A percentile compares a stretch with the other conserved stretches of the same genome.
Evolutionary conservation across 2,888 invertebrate species (phyloP).

Genomic region (Eilema depressum): DNA sequence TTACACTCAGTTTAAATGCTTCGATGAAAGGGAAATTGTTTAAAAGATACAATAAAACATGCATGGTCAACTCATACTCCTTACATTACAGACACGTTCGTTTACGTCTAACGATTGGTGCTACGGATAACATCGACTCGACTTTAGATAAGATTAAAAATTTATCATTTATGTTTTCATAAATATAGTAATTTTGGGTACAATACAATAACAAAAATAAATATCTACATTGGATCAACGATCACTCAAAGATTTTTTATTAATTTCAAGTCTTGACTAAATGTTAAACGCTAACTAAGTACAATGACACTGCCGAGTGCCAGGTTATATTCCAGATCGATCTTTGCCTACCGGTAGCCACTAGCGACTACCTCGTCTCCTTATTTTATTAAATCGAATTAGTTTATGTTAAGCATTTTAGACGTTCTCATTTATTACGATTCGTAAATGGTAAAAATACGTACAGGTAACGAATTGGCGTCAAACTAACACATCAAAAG

Average conservation of each 20-base stretch:
- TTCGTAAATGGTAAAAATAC: slow-evolving; percentile 61
- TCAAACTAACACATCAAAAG: slow-evolving; percentile 73
- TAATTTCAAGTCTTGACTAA: slow-evolving; percentile 81
- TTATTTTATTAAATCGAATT: slow-evolving; percentile 39
- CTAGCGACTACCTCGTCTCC: slow-evolving; percentile 53
- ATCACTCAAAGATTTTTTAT: slow-evolving; percentile 75
- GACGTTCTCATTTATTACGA: slow-evolving; percentile 58
- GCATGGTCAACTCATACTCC: slow-evolving; percentile 49
- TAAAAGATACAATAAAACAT: slow-evolving; percentile 56
- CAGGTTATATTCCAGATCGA: slow-evolving; percentile 37
- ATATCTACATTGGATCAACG: slow-evolving; percentile 86
- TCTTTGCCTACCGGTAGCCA: slow-evolving; percentile 41
- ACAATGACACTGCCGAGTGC: slow-evolving; percentile 73
- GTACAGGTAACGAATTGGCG: slow-evolving; percentile 68
- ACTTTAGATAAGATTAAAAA: slow-evolving; percentile 65
- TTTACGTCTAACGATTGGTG: slow-evolving; percentile 53
- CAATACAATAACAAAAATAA: slow-evolving; percentile 86
- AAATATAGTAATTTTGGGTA: slow-evolving; percentile 83
- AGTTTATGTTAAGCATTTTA: slow-evolving; percentile 63
- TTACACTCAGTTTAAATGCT: slow-evolving; percentile 80
- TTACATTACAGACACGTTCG: slow-evolving; percentile 37
- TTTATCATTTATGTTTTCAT: slow-evolving; percentile 70
- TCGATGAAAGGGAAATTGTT: slow-evolving; percentile 66
- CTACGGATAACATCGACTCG: slow-evolving; percentile 47
- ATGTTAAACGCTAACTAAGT: slow-evolving; percentile 83